A percentile compares a stretch with the other conserved stretches of the same genome.
Conservation (phyloP, 2,113 vertebrate species). For the Sigmodon hispidus region DNA sequence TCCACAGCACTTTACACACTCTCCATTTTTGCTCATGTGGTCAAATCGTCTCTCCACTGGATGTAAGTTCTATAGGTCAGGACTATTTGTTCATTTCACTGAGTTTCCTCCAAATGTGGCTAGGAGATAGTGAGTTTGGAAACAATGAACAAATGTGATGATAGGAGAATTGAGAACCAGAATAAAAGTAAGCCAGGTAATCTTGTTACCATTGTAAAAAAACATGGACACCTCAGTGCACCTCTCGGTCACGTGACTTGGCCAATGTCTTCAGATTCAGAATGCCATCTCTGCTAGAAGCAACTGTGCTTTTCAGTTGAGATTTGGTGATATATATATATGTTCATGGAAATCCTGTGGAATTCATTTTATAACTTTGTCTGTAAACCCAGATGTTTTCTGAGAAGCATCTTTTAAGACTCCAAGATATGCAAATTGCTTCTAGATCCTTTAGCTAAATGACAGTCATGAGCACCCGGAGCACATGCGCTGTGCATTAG, state of each 20-base stretch:
- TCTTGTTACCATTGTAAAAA: background rate
- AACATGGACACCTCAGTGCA: background rate
- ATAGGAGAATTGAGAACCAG: slow-evolving; percentile 10
- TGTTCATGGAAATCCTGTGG: background rate
- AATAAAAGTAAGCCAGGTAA: background rate
- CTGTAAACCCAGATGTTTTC: slow-evolving; percentile 37
- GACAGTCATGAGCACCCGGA: background rate
- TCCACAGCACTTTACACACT: background rate
- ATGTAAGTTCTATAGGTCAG: background rate
- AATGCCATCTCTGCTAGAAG: background rate
- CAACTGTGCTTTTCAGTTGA: background rate
- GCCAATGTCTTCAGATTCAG: background rate
- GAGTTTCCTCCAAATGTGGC: background rate
- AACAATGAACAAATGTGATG: background rate
- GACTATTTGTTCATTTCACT: background rate
- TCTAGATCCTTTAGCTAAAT: slow-evolving; percentile 40
- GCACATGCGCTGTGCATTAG: slow-evolving; percentile 6
- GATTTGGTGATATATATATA: no score
- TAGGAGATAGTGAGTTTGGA: background rate
- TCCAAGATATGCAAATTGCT: slow-evolving; percentile 41
- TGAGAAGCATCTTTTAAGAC: background rate
- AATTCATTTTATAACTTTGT: slow-evolving; percentile 6
- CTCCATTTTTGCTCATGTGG: background rate
- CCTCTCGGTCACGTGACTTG: background rate
- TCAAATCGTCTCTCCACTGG: background rate